Evolutionary conservation across 2,113 vertebrate genomes (phyloP).

Genomic region (Pterocles orientalis): DNA sequence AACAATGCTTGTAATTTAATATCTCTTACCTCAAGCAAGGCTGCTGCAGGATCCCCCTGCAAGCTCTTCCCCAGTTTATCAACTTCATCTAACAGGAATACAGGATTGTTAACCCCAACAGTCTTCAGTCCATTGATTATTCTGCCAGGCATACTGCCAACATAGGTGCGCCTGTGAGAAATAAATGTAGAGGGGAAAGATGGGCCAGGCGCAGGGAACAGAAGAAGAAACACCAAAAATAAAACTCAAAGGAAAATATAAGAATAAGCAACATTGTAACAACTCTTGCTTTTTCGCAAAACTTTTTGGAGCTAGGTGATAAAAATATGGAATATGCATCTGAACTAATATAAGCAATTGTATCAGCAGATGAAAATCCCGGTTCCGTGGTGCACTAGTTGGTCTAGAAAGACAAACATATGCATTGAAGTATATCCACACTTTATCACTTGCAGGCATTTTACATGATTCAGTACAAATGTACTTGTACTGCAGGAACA

Average conservation of each 20-base stretch:
- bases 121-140: conserved; percentile 96
- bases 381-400: not conserved
- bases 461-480: not conserved
- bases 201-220: fast-evolving
- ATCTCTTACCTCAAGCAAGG: conserved; percentile 90
- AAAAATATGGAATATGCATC: not conserved
- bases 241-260: not conserved
- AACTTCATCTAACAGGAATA: conserved; percentile 95
- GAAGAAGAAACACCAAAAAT: not conserved
- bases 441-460: not conserved
- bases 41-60: conserved; percentile 95
- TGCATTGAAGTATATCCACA: not conserved
- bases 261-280: not conserved
- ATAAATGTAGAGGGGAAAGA: not conserved
- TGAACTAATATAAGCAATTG: not conserved
- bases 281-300: not conserved
- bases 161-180: conserved; percentile 87
- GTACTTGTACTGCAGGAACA: not conserved
- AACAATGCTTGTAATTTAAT: not conserved
- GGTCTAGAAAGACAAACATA: not conserved
- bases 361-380: not conserved
- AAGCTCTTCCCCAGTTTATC: conserved; percentile 96
- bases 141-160: conserved; percentile 97
- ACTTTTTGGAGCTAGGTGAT: not conserved
- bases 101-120: conserved; percentile 93